phyloP scores from a whole-genome alignment of 2,113 vertebrate genomes.

The Ceuthmochares aereus region DNA sequence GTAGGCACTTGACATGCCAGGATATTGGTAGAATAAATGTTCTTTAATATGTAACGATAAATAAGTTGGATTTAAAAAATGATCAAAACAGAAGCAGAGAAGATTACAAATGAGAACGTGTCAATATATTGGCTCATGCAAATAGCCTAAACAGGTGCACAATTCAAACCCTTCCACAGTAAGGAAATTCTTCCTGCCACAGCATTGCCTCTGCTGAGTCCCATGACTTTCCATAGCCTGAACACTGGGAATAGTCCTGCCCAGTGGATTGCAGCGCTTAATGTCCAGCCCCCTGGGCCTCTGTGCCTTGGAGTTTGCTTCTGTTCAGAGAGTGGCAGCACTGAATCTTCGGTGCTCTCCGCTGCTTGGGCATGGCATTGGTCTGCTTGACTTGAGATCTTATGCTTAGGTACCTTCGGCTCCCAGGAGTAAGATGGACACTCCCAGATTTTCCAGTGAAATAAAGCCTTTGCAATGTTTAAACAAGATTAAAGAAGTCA shows the following conservation, averaged over 20 bases:
- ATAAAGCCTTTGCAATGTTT: neutral
- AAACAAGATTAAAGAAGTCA: no score
- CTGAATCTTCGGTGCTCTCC: neutral
- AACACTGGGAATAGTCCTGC: neutral
- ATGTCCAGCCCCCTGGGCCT: neutral
- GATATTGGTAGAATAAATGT: neutral
- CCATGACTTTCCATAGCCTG: neutral
- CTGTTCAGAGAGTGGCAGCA: accelerated
- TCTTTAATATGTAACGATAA: neutral
- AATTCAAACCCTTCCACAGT: neutral
- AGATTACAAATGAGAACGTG: neutral
- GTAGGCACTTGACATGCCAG: neutral
- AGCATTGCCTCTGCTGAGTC: neutral
- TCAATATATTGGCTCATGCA: neutral
- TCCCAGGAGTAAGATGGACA: neutral
- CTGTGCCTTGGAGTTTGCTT: neutral
- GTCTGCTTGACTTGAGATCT: neutral
- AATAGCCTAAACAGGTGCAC: neutral
- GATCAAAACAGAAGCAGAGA: neutral
- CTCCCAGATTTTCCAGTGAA: neutral
- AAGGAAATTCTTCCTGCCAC: neutral
- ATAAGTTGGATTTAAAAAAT: neutral
- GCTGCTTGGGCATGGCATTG: neutral
- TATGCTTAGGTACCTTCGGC: neutral
- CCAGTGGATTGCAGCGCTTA: neutral